Conservation (phyloP, 1,140 invertebrate species). For the Apis cerana region DNA sequence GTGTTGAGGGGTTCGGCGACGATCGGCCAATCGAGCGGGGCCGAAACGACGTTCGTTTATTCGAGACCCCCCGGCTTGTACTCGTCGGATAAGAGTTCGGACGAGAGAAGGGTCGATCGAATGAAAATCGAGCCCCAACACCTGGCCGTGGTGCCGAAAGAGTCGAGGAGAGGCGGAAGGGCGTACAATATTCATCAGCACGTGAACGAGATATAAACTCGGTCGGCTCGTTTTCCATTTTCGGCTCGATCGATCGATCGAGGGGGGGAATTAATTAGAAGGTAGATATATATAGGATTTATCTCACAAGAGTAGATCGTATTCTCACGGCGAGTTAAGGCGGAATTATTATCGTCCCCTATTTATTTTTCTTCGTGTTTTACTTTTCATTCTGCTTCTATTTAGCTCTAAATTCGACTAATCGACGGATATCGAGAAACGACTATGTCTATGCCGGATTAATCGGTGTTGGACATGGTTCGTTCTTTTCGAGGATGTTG, state of each 20-base stretch:
- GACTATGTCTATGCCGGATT: neutral
- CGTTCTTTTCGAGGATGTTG: conserved; percentile 1
- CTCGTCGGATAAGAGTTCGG: conserved; percentile 24
- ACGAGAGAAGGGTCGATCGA: conserved; percentile 22
- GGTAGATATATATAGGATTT: conserved; percentile 45
- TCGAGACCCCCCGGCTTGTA: conserved; percentile 63
- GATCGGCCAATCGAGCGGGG: conserved; percentile 70
- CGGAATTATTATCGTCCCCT: neutral
- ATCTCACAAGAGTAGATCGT: conserved; percentile 48
- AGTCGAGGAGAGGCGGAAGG: conserved; percentile 76
- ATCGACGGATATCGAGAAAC: neutral
- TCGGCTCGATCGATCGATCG: conserved; percentile 23
- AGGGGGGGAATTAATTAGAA: neutral
- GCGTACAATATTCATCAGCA: conserved; percentile 80
- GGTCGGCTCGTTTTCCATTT: neutral
- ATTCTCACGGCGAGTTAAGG: conserved; percentile 25
- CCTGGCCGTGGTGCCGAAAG: conserved; percentile 73
- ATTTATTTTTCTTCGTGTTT: neutral
- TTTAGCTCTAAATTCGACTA: neutral
- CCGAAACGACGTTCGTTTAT: conserved; percentile 77
- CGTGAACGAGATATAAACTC: conserved; percentile 76
- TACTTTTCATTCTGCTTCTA: neutral
- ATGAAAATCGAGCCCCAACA: conserved; percentile 45
- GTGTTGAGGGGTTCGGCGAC: conserved; percentile 76
- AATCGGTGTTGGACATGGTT: conserved; percentile 10